These are phyloP conservation scores for Lagorchestes hirsutus DNA, from an alignment of 2,797 vertebrate species.

Conservation along the genomic window DNA sequence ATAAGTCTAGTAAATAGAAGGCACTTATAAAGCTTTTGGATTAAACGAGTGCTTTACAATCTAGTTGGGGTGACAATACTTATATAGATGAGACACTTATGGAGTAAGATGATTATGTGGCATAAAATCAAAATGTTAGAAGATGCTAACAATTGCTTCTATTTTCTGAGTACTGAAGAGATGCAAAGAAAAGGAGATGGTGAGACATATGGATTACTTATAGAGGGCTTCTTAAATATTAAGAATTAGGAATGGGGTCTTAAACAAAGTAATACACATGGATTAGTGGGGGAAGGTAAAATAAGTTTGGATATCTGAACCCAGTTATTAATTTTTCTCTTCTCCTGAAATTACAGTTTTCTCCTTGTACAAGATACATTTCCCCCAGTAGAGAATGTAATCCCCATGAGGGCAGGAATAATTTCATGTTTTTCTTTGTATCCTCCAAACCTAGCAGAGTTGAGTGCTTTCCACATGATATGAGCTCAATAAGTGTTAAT, in stretches of 20 bases:
- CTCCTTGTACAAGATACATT: not conserved
- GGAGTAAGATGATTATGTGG: not conserved
- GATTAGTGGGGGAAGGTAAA: not conserved
- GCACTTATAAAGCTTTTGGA: not conserved
- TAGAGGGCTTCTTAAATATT: not conserved
- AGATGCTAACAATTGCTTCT: not conserved
- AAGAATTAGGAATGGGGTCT: not conserved
- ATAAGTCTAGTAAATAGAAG: not conserved
- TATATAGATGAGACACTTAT: not conserved
- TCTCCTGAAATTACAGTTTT: not conserved
- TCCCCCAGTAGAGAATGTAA: not conserved
- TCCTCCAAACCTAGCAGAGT: not conserved
- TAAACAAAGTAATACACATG: not conserved
- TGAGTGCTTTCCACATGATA: not conserved
- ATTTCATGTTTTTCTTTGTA: not conserved
- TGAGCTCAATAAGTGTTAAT: not conserved
- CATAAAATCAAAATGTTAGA: not conserved
- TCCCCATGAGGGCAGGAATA: not conserved
- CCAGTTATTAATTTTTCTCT: not conserved
- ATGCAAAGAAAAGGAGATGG: not conserved
- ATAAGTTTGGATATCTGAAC: not conserved
- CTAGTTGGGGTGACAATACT: constrained; percentile 13
- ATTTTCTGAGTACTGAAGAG: not conserved
- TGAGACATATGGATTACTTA: not conserved
- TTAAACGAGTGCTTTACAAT: not conserved